phyloP scores from a whole-genome alignment of 2,113 vertebrate species.

The Cheilinus undulatus region DNA sequence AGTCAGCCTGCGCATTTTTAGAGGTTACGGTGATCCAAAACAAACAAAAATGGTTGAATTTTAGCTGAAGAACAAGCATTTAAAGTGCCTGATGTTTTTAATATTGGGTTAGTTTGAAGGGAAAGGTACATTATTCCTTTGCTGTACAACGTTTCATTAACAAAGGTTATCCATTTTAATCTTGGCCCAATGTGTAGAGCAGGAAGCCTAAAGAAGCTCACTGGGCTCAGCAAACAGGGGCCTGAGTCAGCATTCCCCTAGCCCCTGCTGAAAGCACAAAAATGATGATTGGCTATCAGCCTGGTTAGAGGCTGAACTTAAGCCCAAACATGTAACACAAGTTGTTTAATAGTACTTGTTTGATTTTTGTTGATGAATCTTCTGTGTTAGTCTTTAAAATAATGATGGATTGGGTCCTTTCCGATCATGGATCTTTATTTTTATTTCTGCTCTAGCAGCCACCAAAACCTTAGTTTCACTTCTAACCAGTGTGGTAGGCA shows the following conservation, averaged over 20 bases:
- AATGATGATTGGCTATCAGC: not conserved
- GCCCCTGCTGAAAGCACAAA: not conserved
- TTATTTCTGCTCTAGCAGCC: too few relatives aligned
- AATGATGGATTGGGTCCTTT: too few relatives aligned
- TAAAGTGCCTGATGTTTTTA: constrained; percentile 46
- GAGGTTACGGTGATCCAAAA: constrained; percentile 67
- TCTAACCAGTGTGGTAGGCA: too few relatives aligned
- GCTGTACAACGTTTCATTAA: constrained; percentile 6
- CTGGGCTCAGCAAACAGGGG: not conserved
- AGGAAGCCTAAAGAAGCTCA: not conserved
- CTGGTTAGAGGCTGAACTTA: too few relatives aligned
- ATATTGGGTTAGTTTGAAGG: constrained; percentile 8
- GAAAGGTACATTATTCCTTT: constrained; percentile 8
- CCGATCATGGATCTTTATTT: too few relatives aligned
- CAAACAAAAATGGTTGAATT: constrained; percentile 73
- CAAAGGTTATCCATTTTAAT: constrained; percentile 19
- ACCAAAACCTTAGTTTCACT: too few relatives aligned
- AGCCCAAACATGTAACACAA: too few relatives aligned
- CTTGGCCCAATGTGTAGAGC: not conserved
- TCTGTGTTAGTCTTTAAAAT: too few relatives aligned
- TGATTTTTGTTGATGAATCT: too few relatives aligned
- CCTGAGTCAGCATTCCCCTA: not conserved
- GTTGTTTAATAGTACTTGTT: too few relatives aligned
- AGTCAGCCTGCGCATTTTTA: constrained; percentile 52
- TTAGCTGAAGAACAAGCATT: constrained; percentile 62